Conservation (phyloP, 1,140 invertebrate species). For the Platorchestia sp. region DNA sequence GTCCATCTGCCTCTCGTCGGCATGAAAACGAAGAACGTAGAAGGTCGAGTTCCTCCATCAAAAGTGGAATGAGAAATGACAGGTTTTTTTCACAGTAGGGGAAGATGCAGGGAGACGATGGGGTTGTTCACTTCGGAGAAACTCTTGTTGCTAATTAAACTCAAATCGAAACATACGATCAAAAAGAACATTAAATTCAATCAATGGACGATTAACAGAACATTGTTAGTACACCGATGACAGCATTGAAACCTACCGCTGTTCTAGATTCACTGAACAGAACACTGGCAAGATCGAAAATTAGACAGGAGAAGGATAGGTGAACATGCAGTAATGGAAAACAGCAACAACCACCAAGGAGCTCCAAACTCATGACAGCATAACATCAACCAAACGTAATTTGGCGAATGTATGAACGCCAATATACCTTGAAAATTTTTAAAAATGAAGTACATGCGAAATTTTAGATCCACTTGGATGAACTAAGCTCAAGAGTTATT, state of each 20-base stretch:
- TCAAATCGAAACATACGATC: not conserved
- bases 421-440: not conserved
- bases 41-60: not conserved
- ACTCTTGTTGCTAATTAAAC: not conserved
- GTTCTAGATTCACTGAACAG: not conserved
- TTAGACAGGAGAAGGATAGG: not conserved
- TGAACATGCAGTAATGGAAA: not conserved
- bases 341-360: not conserved
- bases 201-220: not conserved
- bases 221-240: not conserved
- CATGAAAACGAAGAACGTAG: not conserved
- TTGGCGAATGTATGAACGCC: not conserved
- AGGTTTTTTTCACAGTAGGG: not conserved
- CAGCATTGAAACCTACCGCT: not conserved
- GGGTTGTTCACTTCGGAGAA: not conserved
- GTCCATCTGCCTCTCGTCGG: not conserved
- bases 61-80: not conserved
- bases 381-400: constrained; percentile 10
- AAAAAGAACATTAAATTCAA: not conserved
- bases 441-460: not conserved
- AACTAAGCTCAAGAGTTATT: constrained; percentile 17
- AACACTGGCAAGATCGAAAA: not conserved
- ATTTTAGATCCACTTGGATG: constrained; percentile 10
- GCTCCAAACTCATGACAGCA: not conserved
- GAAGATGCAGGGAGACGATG: not conserved